These are phyloP conservation scores for Macropodus opercularis DNA, from an alignment of 2,797 vertebrate genomes.

Conservation along the genomic window DNA sequence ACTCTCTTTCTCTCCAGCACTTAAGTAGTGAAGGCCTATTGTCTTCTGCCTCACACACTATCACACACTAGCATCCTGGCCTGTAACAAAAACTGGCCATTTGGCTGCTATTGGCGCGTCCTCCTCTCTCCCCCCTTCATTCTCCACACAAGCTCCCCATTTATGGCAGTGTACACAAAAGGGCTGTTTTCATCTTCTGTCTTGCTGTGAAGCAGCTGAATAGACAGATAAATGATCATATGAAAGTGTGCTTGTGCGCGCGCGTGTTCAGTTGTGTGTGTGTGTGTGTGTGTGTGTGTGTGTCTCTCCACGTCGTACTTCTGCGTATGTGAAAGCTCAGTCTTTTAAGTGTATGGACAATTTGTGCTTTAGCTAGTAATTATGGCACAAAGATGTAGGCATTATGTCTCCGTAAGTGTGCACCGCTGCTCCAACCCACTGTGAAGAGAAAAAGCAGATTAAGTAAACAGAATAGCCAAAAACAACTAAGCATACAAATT, in stretches of 20 bases:
- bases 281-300: conserved; percentile 2
- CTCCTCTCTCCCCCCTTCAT: conserved; percentile 10
- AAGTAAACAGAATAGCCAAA: conserved; percentile 49
- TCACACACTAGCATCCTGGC: conserved; percentile 6
- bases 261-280: conserved; percentile 3
- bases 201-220: conserved; percentile 46
- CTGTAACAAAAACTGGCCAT: conserved; percentile 35
- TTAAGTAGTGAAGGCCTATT: conserved; percentile 36
- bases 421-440: conserved; percentile 32
- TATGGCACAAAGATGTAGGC: conserved; percentile 57
- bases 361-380: conserved; percentile 55
- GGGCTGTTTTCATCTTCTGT: conserved; percentile 53
- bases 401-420: conserved; percentile 53
- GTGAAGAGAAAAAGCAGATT: conserved; percentile 51
- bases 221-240: conserved; percentile 54
- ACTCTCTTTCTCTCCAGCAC: conserved; percentile 18
- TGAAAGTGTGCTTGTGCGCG: conserved; percentile 47
- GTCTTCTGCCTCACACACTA: conserved; percentile 26
- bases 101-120: conserved; percentile 29
- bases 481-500: conserved; percentile 53
- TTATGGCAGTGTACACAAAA: conserved; percentile 56
- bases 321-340: conserved; percentile 12
- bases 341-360: conserved; percentile 53
- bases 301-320: conserved; percentile 6
- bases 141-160: conserved; percentile 24